Base-by-base conservation (phyloP, 1,140 invertebrate species). In the Nymphalis io region DNA sequence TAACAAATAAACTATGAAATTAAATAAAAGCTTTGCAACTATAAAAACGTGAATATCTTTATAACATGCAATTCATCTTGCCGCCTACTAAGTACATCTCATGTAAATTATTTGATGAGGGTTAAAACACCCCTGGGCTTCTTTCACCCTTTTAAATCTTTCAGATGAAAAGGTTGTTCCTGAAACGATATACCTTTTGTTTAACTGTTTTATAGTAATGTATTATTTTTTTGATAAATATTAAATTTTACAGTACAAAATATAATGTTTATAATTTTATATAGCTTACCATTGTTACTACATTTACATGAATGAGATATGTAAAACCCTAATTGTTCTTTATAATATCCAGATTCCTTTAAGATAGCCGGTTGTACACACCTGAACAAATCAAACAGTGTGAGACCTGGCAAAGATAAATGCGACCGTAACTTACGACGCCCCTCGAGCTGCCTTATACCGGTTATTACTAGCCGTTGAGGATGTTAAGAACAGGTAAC, bases 321-420 rank as follows among this genome's bases (percentile, higher is more conserved):
- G 1, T 33, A 0, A 33, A 3, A 33, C 27, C 5, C 1, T 33
- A 33, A 33, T 33, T 33, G 27, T 42, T 13, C 12, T n/a, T 20
- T 51, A 51, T 20, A 20, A 1, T 20, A 51, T 12, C 20, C 18
- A 51, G 11, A 51, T 20, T 4, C n/a, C 2, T 46, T 20, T 16
- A 51, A 51, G 46, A 51, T 51, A 51, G 15, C 20, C 46, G 20
- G 20, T 51, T 10, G 46, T 18, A 51, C 20, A 51, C 46, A 51
- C 46, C 46, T 55, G 51, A 27, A 67, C 68, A 74, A 71, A 84
- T 87, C 79, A 81, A 82, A 86, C 78, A 76, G 76, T 75, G 63
- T 61, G 61, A 60, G 57, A 61, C 78, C 83, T 83, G 83, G 80
- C 84, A 78, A 70, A 75, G 78, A 89, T 84, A 87, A 89, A 89